These are phyloP conservation scores for Dicranocentrus wangi DNA, from an alignment of 2,888 invertebrate genomes.

Conservation along the genomic window DNA sequence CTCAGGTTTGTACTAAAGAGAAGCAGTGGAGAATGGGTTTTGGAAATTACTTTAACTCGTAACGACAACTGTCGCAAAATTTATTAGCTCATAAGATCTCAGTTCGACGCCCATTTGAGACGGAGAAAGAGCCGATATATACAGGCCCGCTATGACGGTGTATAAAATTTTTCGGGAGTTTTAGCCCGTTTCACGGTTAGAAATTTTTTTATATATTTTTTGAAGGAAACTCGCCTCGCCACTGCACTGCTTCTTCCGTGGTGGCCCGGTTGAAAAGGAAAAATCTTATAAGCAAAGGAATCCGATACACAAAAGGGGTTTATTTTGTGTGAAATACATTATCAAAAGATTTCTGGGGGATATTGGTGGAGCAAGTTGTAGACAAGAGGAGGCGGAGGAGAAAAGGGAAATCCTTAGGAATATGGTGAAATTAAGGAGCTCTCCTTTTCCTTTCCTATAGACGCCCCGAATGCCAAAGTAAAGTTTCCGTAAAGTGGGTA, in stretches of 20 bases:
- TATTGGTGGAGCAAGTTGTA: slow-evolving; percentile 5
- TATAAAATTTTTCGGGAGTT: slow-evolving; percentile 38
- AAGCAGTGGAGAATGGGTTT: slow-evolving; percentile 72
- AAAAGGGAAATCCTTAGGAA: too few species aligned
- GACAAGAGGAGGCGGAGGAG: too few species aligned
- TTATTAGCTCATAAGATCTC: slow-evolving; percentile 74
- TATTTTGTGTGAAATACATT: too few species aligned
- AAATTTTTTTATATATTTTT: too few species aligned
- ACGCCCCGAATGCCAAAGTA: too few species aligned
- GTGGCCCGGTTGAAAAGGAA: slow-evolving; percentile 12
- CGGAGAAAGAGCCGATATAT: slow-evolving; percentile 63
- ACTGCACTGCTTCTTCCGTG: too few species aligned
- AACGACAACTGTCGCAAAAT: slow-evolving; percentile 74
- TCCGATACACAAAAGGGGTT: slow-evolving; percentile 45
- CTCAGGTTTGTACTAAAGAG: slow-evolving; percentile 71
- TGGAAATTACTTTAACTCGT: slow-evolving; percentile 73
- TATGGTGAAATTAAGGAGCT: too few species aligned
- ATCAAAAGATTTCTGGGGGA: not conserved
- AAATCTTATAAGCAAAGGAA: not conserved
- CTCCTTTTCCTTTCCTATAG: too few species aligned
- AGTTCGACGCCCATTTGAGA: slow-evolving; percentile 73
- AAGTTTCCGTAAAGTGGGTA: too few species aligned
- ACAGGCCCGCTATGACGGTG: slow-evolving; percentile 61
- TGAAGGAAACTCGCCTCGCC: too few species aligned
- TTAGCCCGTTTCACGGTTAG: slow-evolving; percentile 40